Evolutionary conservation across 2,888 invertebrate species (phyloP).

Genomic region (Oasisia sp.): DNA sequence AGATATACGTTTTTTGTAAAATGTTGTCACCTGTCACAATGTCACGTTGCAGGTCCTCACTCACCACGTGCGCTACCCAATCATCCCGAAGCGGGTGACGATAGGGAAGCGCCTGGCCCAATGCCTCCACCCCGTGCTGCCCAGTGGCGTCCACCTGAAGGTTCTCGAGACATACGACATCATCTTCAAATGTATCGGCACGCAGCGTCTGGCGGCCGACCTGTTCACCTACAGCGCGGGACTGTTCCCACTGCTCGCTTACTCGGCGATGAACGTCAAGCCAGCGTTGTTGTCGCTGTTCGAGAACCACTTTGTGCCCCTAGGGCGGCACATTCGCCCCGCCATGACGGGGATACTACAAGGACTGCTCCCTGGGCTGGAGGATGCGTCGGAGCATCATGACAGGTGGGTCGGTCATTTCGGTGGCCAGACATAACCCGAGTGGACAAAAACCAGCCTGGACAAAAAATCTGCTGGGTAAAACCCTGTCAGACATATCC

Average conservation of each 20-base stretch:
- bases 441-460: not conserved
- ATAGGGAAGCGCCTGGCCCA: conserved; percentile 91
- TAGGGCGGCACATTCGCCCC: conserved; percentile 80
- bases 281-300: conserved; percentile 83
- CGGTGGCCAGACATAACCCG: not conserved
- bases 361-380: conserved; percentile 87
- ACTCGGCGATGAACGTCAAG: conserved; percentile 89
- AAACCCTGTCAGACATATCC: not conserved
- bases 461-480: not conserved
- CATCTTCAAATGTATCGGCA: conserved; percentile 88
- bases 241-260: conserved; percentile 86
- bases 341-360: conserved; percentile 88
- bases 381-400: conserved; percentile 85
- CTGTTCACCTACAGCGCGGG: conserved; percentile 83
- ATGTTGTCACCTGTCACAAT: not conserved
- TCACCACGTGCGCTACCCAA: conserved; percentile 82
- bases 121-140: conserved; percentile 91
- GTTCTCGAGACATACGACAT: conserved; percentile 86
- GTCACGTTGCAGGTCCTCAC: conserved; percentile 75
- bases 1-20: too few relatives aligned
- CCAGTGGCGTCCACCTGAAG: conserved; percentile 90
- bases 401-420: conserved; percentile 69
- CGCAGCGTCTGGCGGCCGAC: conserved; percentile 80
- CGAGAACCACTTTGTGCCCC: conserved; percentile 86
- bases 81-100: conserved; percentile 86